A percentile compares a stretch with the other conserved stretches of the same genome.
phyloP scores from a whole-genome alignment of 2,113 vertebrate genomes.

The Nipponia nippon region DNA sequence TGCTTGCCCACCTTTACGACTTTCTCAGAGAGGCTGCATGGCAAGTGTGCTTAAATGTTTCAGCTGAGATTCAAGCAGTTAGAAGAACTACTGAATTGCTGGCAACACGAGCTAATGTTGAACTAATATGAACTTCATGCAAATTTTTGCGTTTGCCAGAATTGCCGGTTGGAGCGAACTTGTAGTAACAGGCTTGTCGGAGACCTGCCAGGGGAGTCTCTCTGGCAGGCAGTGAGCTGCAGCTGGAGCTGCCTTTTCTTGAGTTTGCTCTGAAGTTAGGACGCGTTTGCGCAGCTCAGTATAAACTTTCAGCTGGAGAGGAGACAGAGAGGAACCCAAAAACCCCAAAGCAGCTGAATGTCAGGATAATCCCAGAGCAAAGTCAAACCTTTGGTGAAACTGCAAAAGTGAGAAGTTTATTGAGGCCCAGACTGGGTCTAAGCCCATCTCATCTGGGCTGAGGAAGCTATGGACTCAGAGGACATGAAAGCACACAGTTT shows the following conservation, averaged over 20 bases:
- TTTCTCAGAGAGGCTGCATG: neutral
- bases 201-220: constrained; percentile 9
- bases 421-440: neutral
- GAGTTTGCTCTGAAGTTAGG: neutral
- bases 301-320: neutral
- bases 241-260: neutral
- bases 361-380: neutral
- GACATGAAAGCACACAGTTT: neutral
- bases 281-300: neutral
- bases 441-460: neutral
- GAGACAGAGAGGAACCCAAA: neutral
- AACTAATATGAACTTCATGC: constrained; percentile 43
- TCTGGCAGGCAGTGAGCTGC: neutral
- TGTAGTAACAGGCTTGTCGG: neutral
- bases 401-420: neutral
- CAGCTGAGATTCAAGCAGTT: neutral
- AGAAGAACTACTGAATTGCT: constrained; percentile 27
- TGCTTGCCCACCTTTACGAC: neutral
- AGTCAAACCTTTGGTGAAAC: neutral
- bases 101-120: neutral
- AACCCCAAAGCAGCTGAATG: neutral
- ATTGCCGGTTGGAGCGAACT: neutral
- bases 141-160: neutral
- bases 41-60: neutral
- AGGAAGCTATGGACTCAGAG: neutral